Base-by-base conservation (phyloP, 2,113 vertebrate genomes). In the Lanius ludovicianus region DNA sequence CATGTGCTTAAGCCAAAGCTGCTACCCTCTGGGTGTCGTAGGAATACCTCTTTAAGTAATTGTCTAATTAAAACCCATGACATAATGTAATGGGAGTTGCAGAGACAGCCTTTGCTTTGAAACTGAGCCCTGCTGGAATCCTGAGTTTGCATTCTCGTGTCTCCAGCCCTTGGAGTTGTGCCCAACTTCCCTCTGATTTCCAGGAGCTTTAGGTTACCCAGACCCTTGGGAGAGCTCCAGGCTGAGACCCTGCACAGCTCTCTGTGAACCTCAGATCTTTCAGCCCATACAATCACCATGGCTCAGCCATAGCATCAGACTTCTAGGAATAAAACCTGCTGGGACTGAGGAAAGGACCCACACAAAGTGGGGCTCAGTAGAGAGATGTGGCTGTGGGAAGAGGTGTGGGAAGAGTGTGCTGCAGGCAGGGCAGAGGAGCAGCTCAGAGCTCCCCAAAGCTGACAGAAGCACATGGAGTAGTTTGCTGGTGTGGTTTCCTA, bases 41-140 rank as follows among this genome's bases (percentile, higher is more conserved):
- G 37, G 63, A 73, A 41, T 73, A 77, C 55, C 60, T 77, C 10
- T 0, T 67, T 30, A 94, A 86, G 70, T 92, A 76, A 94, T 39
- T 39, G 86, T 77, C 63, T 90, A 77, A 90, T 95, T 93, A 90
- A 92, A 93, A 25, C 56, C 46, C 11, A n/a, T 86, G 82, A 78
- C 53, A 23, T 84, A 77, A 94, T 28, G 71, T 33, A 49, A 27
- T 25, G 64, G 68, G 35, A 90, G 68, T 23, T 91, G 63, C 59
- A 87, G 82, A 74, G 59, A 63, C 59, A 81, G 3, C 52, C 39
- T 81, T 50, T 63, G 13, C 47, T 85, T 55, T 59, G 70, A 63
- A 92, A 46, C 15, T 10, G 24, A 71, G 46, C 47, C 22, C 73
- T 75, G 46, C 85, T 83, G 71, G 64, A 84, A 53, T 62, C 82